phyloP scores from a whole-genome alignment of 1,140 invertebrate genomes.

The Cyclina sinensis region DNA sequence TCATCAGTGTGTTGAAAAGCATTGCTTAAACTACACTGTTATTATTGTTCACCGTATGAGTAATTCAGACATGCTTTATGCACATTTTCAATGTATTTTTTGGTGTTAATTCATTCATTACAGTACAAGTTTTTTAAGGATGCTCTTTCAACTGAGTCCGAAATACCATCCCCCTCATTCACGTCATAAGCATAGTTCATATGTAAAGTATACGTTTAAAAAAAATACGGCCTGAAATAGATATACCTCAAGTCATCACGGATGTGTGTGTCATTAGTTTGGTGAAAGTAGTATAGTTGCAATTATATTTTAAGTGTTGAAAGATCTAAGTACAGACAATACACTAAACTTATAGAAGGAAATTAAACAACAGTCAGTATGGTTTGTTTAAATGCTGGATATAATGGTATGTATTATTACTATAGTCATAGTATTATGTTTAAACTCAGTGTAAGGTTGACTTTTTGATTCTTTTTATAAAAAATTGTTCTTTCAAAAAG shows the following conservation, averaged over 20 bases:
- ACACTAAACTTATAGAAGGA: not conserved
- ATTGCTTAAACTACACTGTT: not conserved
- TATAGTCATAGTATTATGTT: too few relatives aligned
- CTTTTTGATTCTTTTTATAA: too few relatives aligned
- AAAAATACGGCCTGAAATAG: not conserved
- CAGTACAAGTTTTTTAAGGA: not conserved
- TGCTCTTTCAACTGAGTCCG: not conserved
- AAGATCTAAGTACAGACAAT: not conserved
- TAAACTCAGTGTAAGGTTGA: too few relatives aligned
- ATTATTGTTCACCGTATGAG: slow-evolving; percentile 4
- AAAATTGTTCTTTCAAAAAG: too few relatives aligned
- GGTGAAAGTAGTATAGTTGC: too few relatives aligned
- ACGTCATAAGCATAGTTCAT: not conserved
- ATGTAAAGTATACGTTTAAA: not conserved
- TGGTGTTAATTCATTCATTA: not conserved
- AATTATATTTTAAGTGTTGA: too few relatives aligned
- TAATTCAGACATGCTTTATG: slow-evolving; percentile 11
- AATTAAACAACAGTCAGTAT: not conserved
- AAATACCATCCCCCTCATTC: not conserved
- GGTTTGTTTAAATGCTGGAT: slow-evolving; percentile 21
- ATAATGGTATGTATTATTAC: slow-evolving; percentile 17
- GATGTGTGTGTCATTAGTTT: slow-evolving; percentile 12
- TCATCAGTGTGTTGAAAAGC: not conserved
- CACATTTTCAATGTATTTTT: slow-evolving; percentile 4
- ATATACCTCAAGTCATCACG: not conserved